Conservation (phyloP, 1,140 invertebrate species). For the Heliconius hermathena region DNA sequence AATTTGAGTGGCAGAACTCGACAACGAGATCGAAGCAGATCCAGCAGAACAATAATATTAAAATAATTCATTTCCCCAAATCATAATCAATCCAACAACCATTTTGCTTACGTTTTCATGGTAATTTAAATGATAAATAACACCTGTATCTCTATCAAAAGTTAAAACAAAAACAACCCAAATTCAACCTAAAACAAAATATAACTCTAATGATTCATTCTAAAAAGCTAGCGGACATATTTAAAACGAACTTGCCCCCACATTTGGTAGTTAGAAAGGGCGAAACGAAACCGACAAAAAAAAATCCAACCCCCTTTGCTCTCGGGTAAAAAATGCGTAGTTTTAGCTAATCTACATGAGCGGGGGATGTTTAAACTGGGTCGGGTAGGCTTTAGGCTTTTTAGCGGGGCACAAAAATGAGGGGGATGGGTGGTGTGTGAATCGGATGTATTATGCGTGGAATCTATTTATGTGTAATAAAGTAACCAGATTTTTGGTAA, state of each 20-base stretch:
- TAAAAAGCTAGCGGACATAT: slow-evolving; percentile 60
- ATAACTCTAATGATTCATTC: slow-evolving; percentile 15
- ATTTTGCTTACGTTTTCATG: no score
- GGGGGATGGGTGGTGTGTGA: slow-evolving; percentile 58
- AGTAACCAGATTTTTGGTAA: slow-evolving; percentile 42
- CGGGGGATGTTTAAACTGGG: slow-evolving; percentile 69
- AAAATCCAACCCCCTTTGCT: neutral
- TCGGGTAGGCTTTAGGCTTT: slow-evolving; percentile 74
- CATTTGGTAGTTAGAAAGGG: slow-evolving; percentile 76
- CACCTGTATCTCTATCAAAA: no score
- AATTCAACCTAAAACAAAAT: neutral
- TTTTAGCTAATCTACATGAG: slow-evolving; percentile 83
- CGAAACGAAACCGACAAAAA: slow-evolving; percentile 50
- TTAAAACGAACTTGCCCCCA: slow-evolving; percentile 78
- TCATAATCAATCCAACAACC: no score
- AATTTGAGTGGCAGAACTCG: no score
- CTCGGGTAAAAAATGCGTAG: slow-evolving; percentile 82
- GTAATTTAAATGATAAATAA: no score
- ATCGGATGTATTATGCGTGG: slow-evolving; percentile 74
- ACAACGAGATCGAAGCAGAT: no score
- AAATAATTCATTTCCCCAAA: no score
- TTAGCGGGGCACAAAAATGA: slow-evolving; percentile 77
- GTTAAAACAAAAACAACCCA: neutral
- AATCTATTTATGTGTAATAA: slow-evolving; percentile 75
- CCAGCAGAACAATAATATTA: no score